phyloP scores from a whole-genome alignment of 2,113 vertebrate species.

The Ammodramus savannarum region DNA sequence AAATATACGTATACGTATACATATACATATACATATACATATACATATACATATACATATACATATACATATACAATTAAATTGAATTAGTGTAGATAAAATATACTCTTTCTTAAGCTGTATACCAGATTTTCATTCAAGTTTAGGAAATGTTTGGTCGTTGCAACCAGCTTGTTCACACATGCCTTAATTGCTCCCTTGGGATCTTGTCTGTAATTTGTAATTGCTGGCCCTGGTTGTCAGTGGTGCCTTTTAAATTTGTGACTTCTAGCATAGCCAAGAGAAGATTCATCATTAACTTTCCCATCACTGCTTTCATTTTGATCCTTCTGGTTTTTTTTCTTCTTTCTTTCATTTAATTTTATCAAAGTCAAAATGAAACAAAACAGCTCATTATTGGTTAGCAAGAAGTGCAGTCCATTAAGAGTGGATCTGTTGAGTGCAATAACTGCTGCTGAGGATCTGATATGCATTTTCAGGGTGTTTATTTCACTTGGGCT shows the following conservation, averaged over 20 bases:
- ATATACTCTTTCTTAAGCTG: not conserved
- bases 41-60: no score
- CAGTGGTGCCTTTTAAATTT: conserved; percentile 5
- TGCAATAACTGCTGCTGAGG: not conserved
- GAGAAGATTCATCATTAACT: not conserved
- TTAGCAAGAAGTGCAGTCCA: not conserved
- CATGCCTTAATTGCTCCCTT: not conserved
- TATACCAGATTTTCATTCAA: not conserved
- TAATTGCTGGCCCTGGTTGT: not conserved
- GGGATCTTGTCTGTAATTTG: not conserved
- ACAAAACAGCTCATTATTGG: not conserved
- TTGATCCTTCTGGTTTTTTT: not conserved
- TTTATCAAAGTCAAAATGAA: not conserved
- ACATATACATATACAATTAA: not conserved
- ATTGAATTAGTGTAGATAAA: not conserved
- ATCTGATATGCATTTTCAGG: not conserved
- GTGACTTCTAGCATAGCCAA: not conserved
- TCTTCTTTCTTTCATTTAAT: not conserved
- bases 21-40: no score
- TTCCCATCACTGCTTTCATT: not conserved
- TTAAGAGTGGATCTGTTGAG: not conserved
- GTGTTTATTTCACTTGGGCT: not conserved
- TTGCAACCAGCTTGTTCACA: not conserved
- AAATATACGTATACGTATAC: not conserved
- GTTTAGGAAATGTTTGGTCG: not conserved